Evolutionary conservation across 2,113 vertebrate genomes (phyloP).

Genomic region (Ceyx cyanopectus): DNA sequence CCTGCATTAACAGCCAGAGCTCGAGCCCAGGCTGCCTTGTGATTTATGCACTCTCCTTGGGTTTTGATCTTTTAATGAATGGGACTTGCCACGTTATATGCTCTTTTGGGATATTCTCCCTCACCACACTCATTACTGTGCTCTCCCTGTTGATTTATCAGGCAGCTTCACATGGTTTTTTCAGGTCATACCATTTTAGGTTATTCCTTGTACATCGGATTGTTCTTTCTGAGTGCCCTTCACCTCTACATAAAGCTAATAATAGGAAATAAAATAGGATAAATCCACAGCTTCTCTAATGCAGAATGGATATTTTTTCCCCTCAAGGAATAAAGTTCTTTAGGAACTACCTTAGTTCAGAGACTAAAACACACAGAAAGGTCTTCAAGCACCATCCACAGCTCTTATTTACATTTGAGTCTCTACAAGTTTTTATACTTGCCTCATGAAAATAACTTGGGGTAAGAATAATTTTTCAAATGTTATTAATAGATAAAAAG

Average conservation of each 20-base stretch:
- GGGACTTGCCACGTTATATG: not conserved
- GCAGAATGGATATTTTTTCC: not conserved
- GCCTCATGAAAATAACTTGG: slow-evolving; percentile 51
- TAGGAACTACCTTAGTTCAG: not conserved
- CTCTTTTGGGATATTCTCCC: slow-evolving; percentile 15
- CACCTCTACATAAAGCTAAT: not conserved
- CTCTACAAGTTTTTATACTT: slow-evolving; percentile 33
- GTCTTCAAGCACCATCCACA: not conserved
- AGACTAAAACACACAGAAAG: not conserved
- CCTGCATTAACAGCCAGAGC: slow-evolving; percentile 38
- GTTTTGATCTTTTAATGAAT: slow-evolving; percentile 63
- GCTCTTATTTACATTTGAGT: not conserved
- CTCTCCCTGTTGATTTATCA: not conserved
- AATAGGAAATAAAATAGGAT: not conserved
- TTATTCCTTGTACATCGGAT: not conserved
- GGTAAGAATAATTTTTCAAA: slow-evolving; percentile 55
- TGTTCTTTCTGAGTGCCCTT: not conserved
- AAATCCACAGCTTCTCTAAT: not conserved
- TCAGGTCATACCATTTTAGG: not conserved
- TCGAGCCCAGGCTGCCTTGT: not conserved
- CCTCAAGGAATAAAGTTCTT: not conserved
- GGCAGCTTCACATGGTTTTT: not conserved
- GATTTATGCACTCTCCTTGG: slow-evolving; percentile 52
- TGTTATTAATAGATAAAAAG: slow-evolving; percentile 70
- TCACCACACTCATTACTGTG: not conserved